Evolutionary conservation across 2,113 vertebrate species (phyloP), one percentile per base, ranked within the genome.

Genomic region (Irena cyanogastra): DNA sequence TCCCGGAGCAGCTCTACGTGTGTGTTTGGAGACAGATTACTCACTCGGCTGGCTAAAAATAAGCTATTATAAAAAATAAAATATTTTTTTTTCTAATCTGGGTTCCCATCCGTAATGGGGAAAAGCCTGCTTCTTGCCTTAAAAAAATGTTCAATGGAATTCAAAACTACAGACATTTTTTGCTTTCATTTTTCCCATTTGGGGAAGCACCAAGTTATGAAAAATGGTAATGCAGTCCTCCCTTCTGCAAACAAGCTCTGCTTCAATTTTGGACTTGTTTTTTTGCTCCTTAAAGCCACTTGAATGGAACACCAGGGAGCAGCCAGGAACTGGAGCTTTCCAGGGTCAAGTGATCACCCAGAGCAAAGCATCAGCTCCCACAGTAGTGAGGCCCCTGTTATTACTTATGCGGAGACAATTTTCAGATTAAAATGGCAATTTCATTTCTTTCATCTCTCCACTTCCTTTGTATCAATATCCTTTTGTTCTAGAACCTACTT

Each of bases 381-480:
- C 35, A 53, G 53, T 21, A n/a, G 18, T 12, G 50, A 80, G 59
- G 39, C 18, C 33, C 87, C 50, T 49, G 33, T 22, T 77, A 83
- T 60, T 68, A 47, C 33, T 88, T 74, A 61, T 16, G 49, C 59
- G 60, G 68, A 68, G 35, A 52, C 33, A 71, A 87, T 89, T 78
- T 96, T 75, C 37, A 60, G 60, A 89, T 95, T 92, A 86, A 95
- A 92, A 90, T 45, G 37, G 85, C 83, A 68, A 90, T 93, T 95
- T 66, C 6, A 81, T 93, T 89, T 81, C 71, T 95, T 88, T 70
- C 80, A 63, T 78, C 54, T 77, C 42, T 41, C 39, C 18, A 10
- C 53, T 74, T 83, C 72, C 56, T 94, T 92, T 75, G 44, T 86
- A 90, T 83, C 83, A 63, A 66, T 37, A 90, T 47, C n/a, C 68